Conservation (phyloP, 1,140 invertebrate genomes). For the Hycleus phaleratus region DNA sequence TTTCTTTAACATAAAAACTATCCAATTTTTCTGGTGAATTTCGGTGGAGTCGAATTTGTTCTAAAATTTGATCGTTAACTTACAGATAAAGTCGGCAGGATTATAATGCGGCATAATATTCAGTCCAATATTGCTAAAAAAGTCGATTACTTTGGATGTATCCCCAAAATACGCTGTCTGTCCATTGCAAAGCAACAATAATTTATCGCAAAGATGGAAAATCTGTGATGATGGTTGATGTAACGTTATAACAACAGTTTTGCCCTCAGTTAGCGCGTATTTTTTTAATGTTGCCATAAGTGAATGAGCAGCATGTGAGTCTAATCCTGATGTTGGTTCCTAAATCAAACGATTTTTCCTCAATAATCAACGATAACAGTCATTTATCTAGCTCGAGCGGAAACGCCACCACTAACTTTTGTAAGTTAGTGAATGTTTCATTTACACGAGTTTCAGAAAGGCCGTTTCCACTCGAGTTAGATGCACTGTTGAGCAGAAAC, state of each 20-base stretch:
- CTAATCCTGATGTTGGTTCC: conserved; percentile 81
- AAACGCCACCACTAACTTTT: neutral
- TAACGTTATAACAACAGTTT: conserved; percentile 74
- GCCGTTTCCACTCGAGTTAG: too few species aligned
- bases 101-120: conserved; percentile 74
- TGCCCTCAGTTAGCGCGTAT: conserved; percentile 69
- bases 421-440: too few species aligned
- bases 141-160: conserved; percentile 65
- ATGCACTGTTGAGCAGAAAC: too few species aligned
- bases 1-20: too few species aligned
- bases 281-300: conserved; percentile 67
- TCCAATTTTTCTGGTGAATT: too few species aligned
- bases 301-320: conserved; percentile 73
- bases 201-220: conserved; percentile 79
- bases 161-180: conserved; percentile 75
- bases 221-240: conserved; percentile 85
- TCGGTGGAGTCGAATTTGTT: neutral
- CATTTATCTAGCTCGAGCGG: neutral
- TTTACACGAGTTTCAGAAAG: too few species aligned
- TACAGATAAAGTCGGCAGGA: conserved; percentile 81
- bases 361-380: neutral
- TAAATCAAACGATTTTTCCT: conserved; percentile 36
- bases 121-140: conserved; percentile 67
- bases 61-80: conserved; percentile 39
- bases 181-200: conserved; percentile 69